Conservation (phyloP, 2,888 invertebrate genomes). For the Melanophora roralis region DNA sequence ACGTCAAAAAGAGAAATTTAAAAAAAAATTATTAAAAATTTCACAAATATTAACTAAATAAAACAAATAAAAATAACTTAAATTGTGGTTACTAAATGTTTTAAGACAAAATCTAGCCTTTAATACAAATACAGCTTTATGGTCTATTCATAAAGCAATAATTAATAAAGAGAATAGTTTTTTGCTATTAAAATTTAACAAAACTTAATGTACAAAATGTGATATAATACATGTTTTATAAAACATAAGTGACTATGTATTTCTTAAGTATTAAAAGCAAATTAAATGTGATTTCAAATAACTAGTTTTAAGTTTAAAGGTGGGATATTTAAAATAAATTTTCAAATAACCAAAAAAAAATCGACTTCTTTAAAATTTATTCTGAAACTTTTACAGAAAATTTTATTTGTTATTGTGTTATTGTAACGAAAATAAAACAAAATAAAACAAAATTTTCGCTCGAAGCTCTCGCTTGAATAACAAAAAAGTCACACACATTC, state of each 20-base stretch:
- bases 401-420: too few species aligned
- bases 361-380: too few species aligned
- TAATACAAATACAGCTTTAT: background rate
- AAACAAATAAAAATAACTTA: background rate
- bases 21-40: background rate
- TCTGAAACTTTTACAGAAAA: too few species aligned
- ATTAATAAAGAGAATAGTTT: background rate
- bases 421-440: too few species aligned
- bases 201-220: background rate
- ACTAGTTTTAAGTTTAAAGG: slow-evolving; percentile 7
- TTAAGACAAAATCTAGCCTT: background rate
- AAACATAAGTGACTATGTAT: slow-evolving; percentile 6
- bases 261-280: background rate
- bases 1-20: background rate
- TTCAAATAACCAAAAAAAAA: background rate
- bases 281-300: background rate
- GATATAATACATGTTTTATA: background rate
- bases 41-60: background rate
- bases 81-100: background rate
- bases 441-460: too few species aligned
- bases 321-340: background rate
- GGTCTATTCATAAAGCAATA: background rate
- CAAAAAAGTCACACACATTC: too few species aligned
- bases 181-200: background rate
- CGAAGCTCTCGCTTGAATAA: too few species aligned